Evolutionary conservation across 2,113 vertebrate species (phyloP).

Genomic region (Eidolon helvum): DNA sequence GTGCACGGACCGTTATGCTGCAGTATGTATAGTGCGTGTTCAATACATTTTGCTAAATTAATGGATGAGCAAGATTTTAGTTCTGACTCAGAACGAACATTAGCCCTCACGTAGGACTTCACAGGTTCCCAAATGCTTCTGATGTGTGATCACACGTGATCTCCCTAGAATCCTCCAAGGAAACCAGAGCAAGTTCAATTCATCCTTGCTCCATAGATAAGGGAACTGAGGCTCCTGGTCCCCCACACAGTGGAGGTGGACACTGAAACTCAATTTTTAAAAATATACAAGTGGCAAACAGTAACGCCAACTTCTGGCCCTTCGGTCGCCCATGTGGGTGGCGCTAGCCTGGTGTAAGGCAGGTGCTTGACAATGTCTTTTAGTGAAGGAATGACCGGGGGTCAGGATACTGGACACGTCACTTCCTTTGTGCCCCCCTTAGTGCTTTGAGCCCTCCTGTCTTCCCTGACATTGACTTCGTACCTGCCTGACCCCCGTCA

Average conservation of each 20-base stretch:
- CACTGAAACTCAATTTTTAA: neutral
- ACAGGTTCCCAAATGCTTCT: neutral
- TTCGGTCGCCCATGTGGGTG: accelerated
- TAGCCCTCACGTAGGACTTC: accelerated
- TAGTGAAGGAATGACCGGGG: neutral
- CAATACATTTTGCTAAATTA: neutral
- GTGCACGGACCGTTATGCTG: accelerated
- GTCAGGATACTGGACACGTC: accelerated
- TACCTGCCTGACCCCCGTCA: accelerated
- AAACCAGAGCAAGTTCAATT: accelerated
- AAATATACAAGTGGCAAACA: neutral
- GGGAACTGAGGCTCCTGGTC: neutral
- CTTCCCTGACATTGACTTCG: accelerated
- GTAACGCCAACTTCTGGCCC: accelerated
- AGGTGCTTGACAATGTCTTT: accelerated
- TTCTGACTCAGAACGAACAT: too few relatives aligned
- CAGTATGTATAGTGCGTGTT: accelerated
- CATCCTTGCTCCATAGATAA: accelerated
- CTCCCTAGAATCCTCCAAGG: too few relatives aligned
- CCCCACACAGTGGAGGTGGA: too few relatives aligned
- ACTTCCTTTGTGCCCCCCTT: neutral
- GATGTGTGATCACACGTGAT: accelerated
- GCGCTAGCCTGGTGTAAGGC: accelerated
- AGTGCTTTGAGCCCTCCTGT: accelerated
- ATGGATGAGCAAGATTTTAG: accelerated